Conservation (phyloP, 2,888 invertebrate genomes). For the Lucinisca nassula region DNA sequence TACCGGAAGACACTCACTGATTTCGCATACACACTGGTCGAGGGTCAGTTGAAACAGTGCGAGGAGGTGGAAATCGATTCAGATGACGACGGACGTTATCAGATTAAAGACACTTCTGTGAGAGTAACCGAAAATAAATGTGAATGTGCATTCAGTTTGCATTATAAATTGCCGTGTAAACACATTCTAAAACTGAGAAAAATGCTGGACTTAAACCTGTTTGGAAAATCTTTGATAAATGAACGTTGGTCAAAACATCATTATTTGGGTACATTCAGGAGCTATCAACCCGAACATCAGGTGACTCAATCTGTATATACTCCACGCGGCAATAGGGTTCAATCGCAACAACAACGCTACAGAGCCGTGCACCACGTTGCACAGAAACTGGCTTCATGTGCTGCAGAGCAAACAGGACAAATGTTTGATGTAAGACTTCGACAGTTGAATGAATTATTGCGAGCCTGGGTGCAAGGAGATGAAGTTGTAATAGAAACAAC, state of each 20-base stretch:
- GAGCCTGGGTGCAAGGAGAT: neutral
- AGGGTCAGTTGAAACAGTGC: neutral
- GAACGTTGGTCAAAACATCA: neutral
- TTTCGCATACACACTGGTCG: neutral
- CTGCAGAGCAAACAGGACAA: neutral
- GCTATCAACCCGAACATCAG: neutral
- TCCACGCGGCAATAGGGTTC: neutral
- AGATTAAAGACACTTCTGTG: neutral
- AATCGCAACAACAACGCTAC: conserved; percentile 16
- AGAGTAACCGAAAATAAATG: neutral
- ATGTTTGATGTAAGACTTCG: neutral
- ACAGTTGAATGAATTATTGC: neutral
- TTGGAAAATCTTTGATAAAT: neutral
- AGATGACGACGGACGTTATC: neutral
- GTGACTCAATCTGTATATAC: neutral
- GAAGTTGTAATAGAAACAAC: neutral
- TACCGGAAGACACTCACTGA: neutral
- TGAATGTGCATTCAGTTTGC: neutral
- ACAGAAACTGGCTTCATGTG: conserved; percentile 16
- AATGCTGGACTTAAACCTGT: neutral
- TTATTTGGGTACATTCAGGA: neutral
- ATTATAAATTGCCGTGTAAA: conserved; percentile 3
- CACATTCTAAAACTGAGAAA: conserved; percentile 3
- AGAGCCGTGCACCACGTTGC: conserved; percentile 11
- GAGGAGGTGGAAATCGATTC: neutral